phyloP scores from a whole-genome alignment of 2,113 vertebrate species.

The Crotalus viridis region DNA sequence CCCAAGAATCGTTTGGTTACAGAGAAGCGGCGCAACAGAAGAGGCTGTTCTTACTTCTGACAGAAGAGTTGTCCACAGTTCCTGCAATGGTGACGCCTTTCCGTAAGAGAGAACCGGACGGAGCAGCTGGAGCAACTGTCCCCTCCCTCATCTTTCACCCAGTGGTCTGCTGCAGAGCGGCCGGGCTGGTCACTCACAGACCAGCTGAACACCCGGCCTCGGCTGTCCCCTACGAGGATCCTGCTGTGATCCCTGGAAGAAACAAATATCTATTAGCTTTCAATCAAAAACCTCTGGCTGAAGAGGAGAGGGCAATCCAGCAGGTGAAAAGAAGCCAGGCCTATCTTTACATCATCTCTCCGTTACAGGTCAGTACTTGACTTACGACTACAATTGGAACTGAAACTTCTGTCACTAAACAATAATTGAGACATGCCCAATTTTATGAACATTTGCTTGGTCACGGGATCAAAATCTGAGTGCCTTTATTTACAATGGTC shows the following conservation, averaged over 20 bases:
- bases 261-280: not conserved
- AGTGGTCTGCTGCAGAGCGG: slow-evolving; percentile 93
- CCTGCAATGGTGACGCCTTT: slow-evolving; percentile 94
- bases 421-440: not conserved
- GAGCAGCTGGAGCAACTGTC: slow-evolving; percentile 93
- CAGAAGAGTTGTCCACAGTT: slow-evolving; percentile 99
- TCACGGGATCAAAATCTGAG: not conserved
- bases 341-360: accelerated
- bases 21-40: not conserved
- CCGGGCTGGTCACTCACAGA: slow-evolving; percentile 96
- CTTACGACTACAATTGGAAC: not conserved
- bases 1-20: not conserved
- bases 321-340: not conserved
- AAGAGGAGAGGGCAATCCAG: not conserved
- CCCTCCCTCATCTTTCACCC: slow-evolving; percentile 97
- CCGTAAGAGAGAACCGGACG: slow-evolving; percentile 92
- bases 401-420: not conserved
- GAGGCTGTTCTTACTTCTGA: slow-evolving; percentile 88
- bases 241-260: slow-evolving; percentile 91
- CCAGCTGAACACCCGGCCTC: slow-evolving; percentile 97
- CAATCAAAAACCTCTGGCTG: not conserved
- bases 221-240: slow-evolving; percentile 92
- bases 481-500: not conserved
- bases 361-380: not conserved
- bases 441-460: not conserved